phyloP scores from a whole-genome alignment of 2,797 vertebrate species.

The Syngnathus acus region DNA sequence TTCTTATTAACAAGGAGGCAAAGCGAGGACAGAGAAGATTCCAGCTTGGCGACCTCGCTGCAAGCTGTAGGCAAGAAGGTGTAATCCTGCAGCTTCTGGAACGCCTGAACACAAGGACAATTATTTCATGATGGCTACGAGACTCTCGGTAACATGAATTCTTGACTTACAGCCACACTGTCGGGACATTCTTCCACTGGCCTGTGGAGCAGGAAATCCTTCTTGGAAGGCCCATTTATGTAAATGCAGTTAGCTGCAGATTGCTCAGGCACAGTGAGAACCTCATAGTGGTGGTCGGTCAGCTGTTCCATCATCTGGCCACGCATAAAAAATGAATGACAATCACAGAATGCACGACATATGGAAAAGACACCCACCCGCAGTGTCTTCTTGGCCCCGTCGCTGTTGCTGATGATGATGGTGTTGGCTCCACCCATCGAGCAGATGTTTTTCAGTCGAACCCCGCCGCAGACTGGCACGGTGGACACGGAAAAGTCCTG shows the following conservation, averaged over 20 bases:
- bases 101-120: conserved; percentile 52
- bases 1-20: conserved; percentile 86
- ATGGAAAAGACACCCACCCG: conserved; percentile 58
- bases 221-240: conserved; percentile 70
- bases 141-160: too few species aligned
- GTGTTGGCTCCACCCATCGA: conserved; percentile 87
- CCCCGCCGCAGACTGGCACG: conserved; percentile 75
- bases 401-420: conserved; percentile 77
- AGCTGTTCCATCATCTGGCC: conserved; percentile 85
- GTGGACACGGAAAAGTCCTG: conserved; percentile 89
- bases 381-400: conserved; percentile 79
- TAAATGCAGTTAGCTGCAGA: conserved; percentile 83
- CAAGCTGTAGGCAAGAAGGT: conserved; percentile 83
- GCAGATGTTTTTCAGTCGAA: conserved; percentile 81
- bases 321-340: not conserved
- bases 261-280: conserved; percentile 80
- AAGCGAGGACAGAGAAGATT: conserved; percentile 80
- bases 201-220: conserved; percentile 78
- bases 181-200: conserved; percentile 79
- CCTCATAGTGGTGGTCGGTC: conserved; percentile 84
- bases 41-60: conserved; percentile 81
- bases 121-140: not conserved
- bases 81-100: conserved; percentile 85
- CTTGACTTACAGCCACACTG: conserved; percentile 69
- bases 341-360: not conserved